Conservation (phyloP, 2,113 vertebrate genomes). For the Lanius collurio region DNA sequence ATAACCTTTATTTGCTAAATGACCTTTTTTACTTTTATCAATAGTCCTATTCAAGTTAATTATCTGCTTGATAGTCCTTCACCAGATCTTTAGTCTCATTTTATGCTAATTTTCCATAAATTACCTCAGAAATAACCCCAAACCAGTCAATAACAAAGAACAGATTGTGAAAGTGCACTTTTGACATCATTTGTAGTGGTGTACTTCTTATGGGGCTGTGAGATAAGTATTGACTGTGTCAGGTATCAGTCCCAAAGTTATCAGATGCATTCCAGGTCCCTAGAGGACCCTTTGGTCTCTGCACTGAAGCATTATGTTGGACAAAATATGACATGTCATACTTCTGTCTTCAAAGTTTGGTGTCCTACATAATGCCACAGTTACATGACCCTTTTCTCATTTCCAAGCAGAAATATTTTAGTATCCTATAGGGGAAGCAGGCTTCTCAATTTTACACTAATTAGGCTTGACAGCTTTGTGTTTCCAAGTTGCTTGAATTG, state of each 20-base stretch:
- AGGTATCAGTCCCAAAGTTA: slow-evolving; percentile 48
- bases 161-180: slow-evolving; percentile 7
- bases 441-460: slow-evolving; percentile 36
- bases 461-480: slow-evolving; percentile 37
- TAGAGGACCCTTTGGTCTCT: slow-evolving; percentile 2
- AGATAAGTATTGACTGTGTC: slow-evolving; percentile 43
- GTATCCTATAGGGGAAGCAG: not conserved
- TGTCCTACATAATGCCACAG: not conserved
- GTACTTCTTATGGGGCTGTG: not conserved
- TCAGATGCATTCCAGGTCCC: slow-evolving; percentile 16
- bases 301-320: not conserved
- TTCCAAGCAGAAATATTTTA: slow-evolving; percentile 11
- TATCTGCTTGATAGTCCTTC: slow-evolving; percentile 55
- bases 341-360: not conserved
- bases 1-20: slow-evolving; percentile 62
- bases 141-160: slow-evolving; percentile 46
- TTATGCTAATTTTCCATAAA: slow-evolving; percentile 72
- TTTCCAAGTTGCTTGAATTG: slow-evolving; percentile 34
- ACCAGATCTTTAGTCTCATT: slow-evolving; percentile 35
- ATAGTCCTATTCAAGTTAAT: slow-evolving; percentile 59
- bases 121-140: not conserved
- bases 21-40: slow-evolving; percentile 10
- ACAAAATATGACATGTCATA: slow-evolving; percentile 49
- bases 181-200: slow-evolving; percentile 30
- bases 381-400: slow-evolving; percentile 16